A percentile compares a stretch with the other conserved stretches of the same genome.
phyloP scores from a whole-genome alignment of 1,140 invertebrate species.

The Macrobrachium rosenbergii region DNA sequence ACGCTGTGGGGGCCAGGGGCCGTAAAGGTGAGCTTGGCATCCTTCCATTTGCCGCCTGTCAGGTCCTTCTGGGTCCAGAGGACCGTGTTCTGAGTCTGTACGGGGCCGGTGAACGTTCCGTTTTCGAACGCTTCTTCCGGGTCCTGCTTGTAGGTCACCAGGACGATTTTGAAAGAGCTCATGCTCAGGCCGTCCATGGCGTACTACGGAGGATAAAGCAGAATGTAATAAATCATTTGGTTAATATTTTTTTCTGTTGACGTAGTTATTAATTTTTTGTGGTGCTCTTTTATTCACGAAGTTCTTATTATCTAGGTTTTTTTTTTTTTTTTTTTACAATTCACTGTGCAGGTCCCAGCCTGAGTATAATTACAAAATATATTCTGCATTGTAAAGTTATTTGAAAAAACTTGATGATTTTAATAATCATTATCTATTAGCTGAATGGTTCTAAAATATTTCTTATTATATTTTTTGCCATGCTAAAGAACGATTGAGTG shows the following conservation, averaged over 20 bases:
- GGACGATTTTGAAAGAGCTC: slow-evolving; percentile 5
- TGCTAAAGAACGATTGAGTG: too few relatives aligned
- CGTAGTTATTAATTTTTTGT: neutral
- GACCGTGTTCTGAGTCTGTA: neutral
- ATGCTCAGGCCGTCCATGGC: slow-evolving; percentile 29
- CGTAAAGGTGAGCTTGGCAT: slow-evolving; percentile 20
- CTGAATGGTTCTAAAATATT: too few relatives aligned
- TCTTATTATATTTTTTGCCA: too few relatives aligned
- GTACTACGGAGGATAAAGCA: neutral
- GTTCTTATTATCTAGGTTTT: too few relatives aligned
- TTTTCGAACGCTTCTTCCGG: slow-evolving; percentile 2
- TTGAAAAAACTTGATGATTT: too few relatives aligned
- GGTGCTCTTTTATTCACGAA: neutral
- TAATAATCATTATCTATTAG: too few relatives aligned
- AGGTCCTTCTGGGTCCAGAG: slow-evolving; percentile 13
- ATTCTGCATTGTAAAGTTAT: too few relatives aligned
- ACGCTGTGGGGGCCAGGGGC: neutral
- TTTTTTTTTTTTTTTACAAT: too few relatives aligned
- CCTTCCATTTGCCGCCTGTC: slow-evolving; percentile 11
- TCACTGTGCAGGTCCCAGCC: too few relatives aligned
- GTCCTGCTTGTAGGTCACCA: slow-evolving; percentile 25
- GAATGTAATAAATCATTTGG: neutral
- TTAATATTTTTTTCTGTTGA: neutral
- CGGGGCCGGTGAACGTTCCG: neutral
- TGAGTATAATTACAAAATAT: too few relatives aligned